Evolutionary conservation across 1,140 invertebrate species (phyloP).

Genomic region (Tribolium castaneum): DNA sequence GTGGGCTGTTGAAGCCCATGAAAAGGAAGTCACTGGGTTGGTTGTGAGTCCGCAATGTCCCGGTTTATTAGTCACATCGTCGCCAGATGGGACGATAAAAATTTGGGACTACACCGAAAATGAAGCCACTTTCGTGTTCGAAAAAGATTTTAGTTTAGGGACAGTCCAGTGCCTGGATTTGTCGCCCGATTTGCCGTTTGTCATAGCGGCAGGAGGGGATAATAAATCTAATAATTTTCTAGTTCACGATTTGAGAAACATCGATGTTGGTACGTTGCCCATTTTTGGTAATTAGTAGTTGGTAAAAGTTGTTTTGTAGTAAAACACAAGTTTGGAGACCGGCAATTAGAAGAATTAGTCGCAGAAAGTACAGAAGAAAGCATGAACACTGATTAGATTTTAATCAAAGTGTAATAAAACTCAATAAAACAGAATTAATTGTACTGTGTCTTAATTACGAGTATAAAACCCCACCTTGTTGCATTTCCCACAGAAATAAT

Average conservation of each 20-base stretch:
- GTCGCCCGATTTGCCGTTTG: conserved; percentile 84
- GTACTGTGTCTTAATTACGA: neutral
- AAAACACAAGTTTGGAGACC: conserved; percentile 56
- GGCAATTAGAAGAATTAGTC: conserved; percentile 54
- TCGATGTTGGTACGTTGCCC: conserved; percentile 70
- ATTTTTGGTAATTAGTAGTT: neutral
- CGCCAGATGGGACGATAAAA: conserved; percentile 80
- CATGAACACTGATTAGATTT: conserved; percentile 30
- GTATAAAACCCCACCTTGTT: neutral
- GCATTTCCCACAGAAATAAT: neutral
- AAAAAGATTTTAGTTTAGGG: conserved; percentile 76
- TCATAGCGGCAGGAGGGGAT: conserved; percentile 85
- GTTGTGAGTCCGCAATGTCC: conserved; percentile 75
- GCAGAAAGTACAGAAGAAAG: conserved; percentile 44
- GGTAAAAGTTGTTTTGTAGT: conserved; percentile 52
- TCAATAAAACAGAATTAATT: neutral
- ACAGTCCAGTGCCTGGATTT: conserved; percentile 77
- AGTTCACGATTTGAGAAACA: conserved; percentile 78
- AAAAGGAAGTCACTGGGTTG: conserved; percentile 84
- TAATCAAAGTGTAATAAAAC: neutral
- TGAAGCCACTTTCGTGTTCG: conserved; percentile 57
- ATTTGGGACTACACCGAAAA: conserved; percentile 77
- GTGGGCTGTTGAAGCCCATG: conserved; percentile 83
- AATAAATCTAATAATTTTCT: conserved; percentile 83
- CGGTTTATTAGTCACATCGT: conserved; percentile 78